Base-by-base conservation (phyloP, 2,888 invertebrate genomes). In the Reticulitermes lucifugus region DNA sequence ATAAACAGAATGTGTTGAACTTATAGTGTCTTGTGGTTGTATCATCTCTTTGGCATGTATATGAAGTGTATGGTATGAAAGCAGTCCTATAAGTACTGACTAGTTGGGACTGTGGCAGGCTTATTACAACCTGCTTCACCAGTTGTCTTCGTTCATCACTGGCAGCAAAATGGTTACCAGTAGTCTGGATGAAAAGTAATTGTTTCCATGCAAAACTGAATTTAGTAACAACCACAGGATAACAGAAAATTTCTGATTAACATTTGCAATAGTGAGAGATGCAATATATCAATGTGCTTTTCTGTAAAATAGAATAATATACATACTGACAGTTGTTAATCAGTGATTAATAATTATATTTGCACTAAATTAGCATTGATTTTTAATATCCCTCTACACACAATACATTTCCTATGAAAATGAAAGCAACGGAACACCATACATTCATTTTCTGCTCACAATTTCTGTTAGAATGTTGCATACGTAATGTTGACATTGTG, bases 281-380 rank as follows among this genome's bases (percentile, higher is more conserved):
- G 60, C 59, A 80, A 70, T 35, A 81, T 81, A 41, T 81, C 35
- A 65, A 18, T 81, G 81, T 81, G 86, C 83, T 84, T 86, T 84
- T 77, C 59, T 82, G 77, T 79, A 83, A 85, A 83, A 59, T 85
- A 83, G 70, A 85, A 43, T 46, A 12, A 77, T 46, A 43, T 51
- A 43, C 4, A 4, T 41, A 46, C 22, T 25, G 22, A 77, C 5
- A 65, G 25, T 10, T 65, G 65, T 65, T 65, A 25, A n/a, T 65
- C 7, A n/a, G 25, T 65, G 65, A 65, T 65, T 46, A 77, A 43
- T 71, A 35, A 29, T 29, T 41, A 29, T 41, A 77, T 77, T 43
- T 77, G 46, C 46, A 46, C 51, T 77, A 46, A 77, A 77, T 75
- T 77, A 51, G 51, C 51, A 51, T 51, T 7, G n/a, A 65, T 65